A percentile compares a stretch with the other conserved stretches of the same genome.
phyloP scores from a whole-genome alignment of 1,140 invertebrate genomes.

The Meloidogyne exigua region DNA sequence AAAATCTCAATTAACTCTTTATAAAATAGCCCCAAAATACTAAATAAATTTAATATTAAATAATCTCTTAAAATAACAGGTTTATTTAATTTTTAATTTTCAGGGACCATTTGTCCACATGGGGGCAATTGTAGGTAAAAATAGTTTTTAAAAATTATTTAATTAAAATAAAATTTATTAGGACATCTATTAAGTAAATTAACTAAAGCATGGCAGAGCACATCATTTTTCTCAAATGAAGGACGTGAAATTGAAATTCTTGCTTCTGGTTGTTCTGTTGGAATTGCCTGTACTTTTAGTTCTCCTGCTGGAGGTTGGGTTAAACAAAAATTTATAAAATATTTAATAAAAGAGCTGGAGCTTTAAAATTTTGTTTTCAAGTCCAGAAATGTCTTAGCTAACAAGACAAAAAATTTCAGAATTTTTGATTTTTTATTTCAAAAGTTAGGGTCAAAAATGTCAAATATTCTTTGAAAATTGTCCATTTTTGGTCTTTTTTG shows the following conservation, averaged over 20 bases:
- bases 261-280: conserved; percentile 57
- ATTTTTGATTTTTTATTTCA: neutral
- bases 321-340: neutral
- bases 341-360: neutral
- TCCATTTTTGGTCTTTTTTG: neutral
- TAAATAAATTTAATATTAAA: too few species aligned
- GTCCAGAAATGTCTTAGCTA: neutral
- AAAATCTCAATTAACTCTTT: too few species aligned
- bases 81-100: neutral
- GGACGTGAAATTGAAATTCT: conserved; percentile 59
- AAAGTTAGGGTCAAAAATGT: neutral
- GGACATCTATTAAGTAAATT: conserved; percentile 56
- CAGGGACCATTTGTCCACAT: conserved; percentile 62
- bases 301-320: conserved; percentile 51
- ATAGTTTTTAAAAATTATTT: neutral
- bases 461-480: neutral
- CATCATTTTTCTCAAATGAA: conserved; percentile 61
- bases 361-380: neutral
- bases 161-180: neutral
- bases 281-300: conserved; percentile 56
- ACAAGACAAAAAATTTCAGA: neutral
- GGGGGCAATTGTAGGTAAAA: conserved; percentile 54
- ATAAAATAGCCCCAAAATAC: too few species aligned
- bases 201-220: conserved; percentile 52
- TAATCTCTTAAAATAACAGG: too few species aligned